Conservation (phyloP, 2,113 vertebrate genomes). For the Lethenteron reissneri region DNA sequence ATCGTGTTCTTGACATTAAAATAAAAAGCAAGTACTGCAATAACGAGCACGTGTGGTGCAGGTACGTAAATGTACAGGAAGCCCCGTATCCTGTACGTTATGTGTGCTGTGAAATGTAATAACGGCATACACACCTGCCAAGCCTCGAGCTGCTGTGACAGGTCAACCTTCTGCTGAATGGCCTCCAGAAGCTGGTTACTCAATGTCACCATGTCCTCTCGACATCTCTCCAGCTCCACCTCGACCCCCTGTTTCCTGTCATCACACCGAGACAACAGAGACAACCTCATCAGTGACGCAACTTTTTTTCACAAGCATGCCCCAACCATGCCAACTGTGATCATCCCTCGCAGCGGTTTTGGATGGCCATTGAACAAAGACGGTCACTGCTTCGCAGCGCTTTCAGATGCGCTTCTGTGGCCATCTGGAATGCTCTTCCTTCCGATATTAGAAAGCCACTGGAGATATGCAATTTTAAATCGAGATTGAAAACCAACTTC, state of each 20-base stretch:
- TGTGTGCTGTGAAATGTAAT: neutral
- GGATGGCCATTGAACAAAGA: neutral
- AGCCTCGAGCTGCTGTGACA: conserved; percentile 96
- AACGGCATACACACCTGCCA: conserved; percentile 56
- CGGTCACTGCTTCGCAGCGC: neutral
- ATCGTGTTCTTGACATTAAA: neutral
- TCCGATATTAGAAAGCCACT: too few species aligned
- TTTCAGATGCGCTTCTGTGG: neutral
- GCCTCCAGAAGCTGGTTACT: conserved; percentile 86
- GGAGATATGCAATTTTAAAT: too few species aligned
- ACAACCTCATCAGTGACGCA: too few species aligned
- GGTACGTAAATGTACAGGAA: too few species aligned
- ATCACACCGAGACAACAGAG: neutral
- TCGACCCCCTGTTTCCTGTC: conserved; percentile 81
- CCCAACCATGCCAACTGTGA: too few species aligned
- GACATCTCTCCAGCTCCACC: conserved; percentile 80
- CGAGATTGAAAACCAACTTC: too few species aligned
- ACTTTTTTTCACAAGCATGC: neutral
- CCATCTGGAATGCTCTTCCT: neutral
- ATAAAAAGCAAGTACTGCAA: neutral
- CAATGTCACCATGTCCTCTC: conserved; percentile 88
- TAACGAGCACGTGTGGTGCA: neutral
- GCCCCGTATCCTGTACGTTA: neutral
- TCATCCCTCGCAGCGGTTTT: neutral
- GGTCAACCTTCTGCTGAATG: conserved; percentile 93